A percentile compares a stretch with the other conserved stretches of the same genome.
Evolutionary conservation across 2,888 invertebrate genomes (phyloP).

Genomic region (Linnaemya vulpina): DNA sequence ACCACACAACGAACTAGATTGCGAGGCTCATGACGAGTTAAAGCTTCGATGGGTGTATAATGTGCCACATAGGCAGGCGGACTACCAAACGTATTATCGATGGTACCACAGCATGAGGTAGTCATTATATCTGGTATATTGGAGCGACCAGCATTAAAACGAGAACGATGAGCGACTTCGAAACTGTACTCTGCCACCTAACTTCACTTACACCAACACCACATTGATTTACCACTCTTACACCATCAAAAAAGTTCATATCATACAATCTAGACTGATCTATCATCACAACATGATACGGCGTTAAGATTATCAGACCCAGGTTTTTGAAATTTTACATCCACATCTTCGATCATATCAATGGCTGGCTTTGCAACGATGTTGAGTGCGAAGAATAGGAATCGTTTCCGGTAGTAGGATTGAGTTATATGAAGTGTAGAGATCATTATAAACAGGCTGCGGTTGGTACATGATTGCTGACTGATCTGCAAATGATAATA

Average conservation of each 20-base stretch:
- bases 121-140: slow-evolving; percentile 81
- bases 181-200: slow-evolving; percentile 76
- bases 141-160: slow-evolving; percentile 56
- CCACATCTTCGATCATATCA: slow-evolving; percentile 81
- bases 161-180: slow-evolving; percentile 74
- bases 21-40: slow-evolving; percentile 80
- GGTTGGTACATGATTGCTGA: slow-evolving; percentile 39
- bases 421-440: slow-evolving; percentile 74
- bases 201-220: slow-evolving; percentile 40
- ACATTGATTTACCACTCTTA: slow-evolving; percentile 73
- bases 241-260: slow-evolving; percentile 80
- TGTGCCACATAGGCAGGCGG: slow-evolving; percentile 63
- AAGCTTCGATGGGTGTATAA: slow-evolving; percentile 75
- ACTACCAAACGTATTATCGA: slow-evolving; percentile 79
- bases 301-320: slow-evolving; percentile 39
- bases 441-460: slow-evolving; percentile 70
- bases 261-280: slow-evolving; percentile 81
- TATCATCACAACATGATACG: slow-evolving; percentile 78
- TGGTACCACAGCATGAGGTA: slow-evolving; percentile 82
- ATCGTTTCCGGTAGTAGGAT: slow-evolving; percentile 77
- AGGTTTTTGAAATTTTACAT: slow-evolving; percentile 80
- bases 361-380: slow-evolving; percentile 79
- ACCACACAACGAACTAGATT: slow-evolving; percentile 80
- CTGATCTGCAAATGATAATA: slow-evolving; percentile 37
- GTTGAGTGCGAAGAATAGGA: slow-evolving; percentile 82